Evolutionary conservation across 1,140 invertebrate species (phyloP).

Genomic region (Eueides isabella): DNA sequence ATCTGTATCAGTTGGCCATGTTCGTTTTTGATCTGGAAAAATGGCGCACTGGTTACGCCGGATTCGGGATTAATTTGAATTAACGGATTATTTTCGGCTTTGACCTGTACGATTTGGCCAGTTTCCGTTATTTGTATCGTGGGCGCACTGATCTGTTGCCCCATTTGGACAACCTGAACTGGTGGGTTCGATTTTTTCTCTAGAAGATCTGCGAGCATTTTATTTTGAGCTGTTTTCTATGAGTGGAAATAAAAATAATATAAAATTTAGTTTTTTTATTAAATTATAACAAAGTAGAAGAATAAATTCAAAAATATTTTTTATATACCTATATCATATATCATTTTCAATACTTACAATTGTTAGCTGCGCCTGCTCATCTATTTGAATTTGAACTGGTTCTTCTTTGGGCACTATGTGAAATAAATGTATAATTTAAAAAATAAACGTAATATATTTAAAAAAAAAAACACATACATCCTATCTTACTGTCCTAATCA

Average conservation of each 20-base stretch:
- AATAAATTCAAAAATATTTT: constrained; percentile 4
- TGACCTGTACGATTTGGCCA: constrained; percentile 76
- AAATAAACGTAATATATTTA: too few relatives aligned
- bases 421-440: background rate
- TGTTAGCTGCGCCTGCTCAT: constrained; percentile 69
- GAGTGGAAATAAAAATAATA: constrained; percentile 8
- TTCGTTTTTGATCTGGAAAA: constrained; percentile 74
- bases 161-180: constrained; percentile 76
- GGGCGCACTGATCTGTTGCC: constrained; percentile 66
- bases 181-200: constrained; percentile 80
- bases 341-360: constrained; percentile 58
- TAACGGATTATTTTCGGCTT: constrained; percentile 59
- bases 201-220: constrained; percentile 78
- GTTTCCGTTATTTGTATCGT: constrained; percentile 78
- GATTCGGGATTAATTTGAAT: constrained; percentile 66
- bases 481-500: too few relatives aligned
- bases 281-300: too few relatives aligned
- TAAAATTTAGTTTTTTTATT: too few relatives aligned
- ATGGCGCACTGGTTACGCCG: constrained; percentile 52
- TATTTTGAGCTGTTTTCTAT: constrained; percentile 78
- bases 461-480: too few relatives aligned
- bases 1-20: constrained; percentile 74
- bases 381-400: constrained; percentile 71
- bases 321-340: too few relatives aligned
- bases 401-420: constrained; percentile 59